phyloP scores from a whole-genome alignment of 2,888 invertebrate genomes.

The Apantesis nais region DNA sequence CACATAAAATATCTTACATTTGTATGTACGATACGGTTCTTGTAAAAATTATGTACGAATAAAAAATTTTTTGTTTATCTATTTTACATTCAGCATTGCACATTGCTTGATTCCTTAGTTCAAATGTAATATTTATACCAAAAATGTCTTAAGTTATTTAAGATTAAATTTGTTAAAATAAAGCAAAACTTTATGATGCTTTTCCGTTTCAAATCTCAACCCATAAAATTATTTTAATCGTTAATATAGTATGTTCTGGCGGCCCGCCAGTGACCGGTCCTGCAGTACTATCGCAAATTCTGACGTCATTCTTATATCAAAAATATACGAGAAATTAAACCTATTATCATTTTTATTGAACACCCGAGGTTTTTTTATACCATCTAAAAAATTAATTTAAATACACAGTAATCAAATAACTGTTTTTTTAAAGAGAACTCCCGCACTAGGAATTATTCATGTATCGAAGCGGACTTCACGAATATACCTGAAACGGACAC shows the following conservation, averaged over 20 bases:
- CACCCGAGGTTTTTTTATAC: no score
- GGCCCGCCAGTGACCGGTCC: conserved; percentile 3
- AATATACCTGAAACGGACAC: no score
- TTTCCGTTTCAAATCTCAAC: conserved; percentile 13
- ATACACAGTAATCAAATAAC: no score
- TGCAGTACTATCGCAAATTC: not conserved
- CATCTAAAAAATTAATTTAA: no score
- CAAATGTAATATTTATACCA: not conserved
- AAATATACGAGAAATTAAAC: not conserved
- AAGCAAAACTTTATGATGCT: conserved; percentile 9
- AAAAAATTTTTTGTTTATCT: not conserved
- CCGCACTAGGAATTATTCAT: no score
- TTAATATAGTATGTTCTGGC: conserved; percentile 11
- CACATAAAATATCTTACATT: no score
- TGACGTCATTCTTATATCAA: conserved; percentile 5
- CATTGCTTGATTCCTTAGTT: not conserved
- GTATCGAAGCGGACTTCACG: no score
- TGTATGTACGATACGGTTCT: not conserved
- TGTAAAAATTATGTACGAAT: not conserved
- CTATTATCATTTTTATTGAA: not conserved
- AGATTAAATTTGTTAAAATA: not conserved
- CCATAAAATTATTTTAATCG: conserved; percentile 16
- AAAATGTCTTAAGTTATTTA: not conserved
- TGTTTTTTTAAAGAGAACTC: no score
- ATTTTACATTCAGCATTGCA: not conserved